These are phyloP conservation scores for Anguilla marmorata DNA, from an alignment of 2,797 vertebrate genomes.

Conservation along the genomic window DNA sequence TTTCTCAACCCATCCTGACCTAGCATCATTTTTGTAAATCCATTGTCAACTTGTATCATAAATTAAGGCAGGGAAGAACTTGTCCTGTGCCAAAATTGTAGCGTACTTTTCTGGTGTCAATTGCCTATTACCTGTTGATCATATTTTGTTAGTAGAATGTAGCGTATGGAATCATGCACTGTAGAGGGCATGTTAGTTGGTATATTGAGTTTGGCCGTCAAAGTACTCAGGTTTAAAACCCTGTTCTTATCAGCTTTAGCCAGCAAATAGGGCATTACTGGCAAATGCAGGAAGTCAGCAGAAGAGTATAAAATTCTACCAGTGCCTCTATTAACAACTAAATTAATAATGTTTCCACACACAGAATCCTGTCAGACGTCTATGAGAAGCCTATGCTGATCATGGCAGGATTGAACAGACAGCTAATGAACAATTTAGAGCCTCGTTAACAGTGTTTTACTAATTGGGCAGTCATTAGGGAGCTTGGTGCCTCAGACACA, in stretches of 20 bases:
- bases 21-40: background rate
- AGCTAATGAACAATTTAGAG: constrained; percentile 33
- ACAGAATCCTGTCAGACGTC: background rate
- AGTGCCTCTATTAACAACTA: background rate
- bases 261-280: background rate
- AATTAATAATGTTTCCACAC: background rate
- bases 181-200: background rate
- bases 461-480: constrained; percentile 50
- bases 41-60: background rate
- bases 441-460: constrained; percentile 45
- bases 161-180: background rate
- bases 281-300: background rate
- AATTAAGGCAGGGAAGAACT: background rate
- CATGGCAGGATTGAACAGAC: background rate
- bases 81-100: background rate
- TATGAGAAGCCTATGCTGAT: background rate
- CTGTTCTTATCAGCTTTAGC: background rate
- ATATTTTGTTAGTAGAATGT: background rate
- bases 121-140: background rate
- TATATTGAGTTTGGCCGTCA: background rate
- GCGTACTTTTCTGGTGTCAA: background rate
- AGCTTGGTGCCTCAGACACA: constrained; percentile 4
- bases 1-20: background rate
- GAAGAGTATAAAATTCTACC: background rate
- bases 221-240: background rate